phyloP scores from a whole-genome alignment of 1,140 invertebrate species.

The Pachyrhynchus sulphureomaculatus region DNA sequence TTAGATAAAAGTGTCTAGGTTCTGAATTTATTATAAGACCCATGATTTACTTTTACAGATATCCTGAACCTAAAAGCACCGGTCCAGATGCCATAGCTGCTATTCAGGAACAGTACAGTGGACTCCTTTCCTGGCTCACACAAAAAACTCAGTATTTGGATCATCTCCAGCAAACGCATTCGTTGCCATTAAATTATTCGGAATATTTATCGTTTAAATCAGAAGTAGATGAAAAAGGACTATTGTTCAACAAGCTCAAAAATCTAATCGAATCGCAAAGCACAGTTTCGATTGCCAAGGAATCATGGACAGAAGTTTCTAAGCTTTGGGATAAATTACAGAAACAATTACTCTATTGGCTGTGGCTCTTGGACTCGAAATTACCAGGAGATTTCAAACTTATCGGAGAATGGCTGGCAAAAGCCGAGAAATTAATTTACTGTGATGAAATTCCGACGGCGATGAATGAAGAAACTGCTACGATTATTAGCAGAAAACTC shows the following conservation, averaged over 20 bases:
- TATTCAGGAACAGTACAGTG: conserved; percentile 78
- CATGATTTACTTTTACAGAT: too few species aligned
- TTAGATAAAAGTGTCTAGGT: too few species aligned
- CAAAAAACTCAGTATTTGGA: conserved; percentile 72
- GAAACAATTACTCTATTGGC: conserved; percentile 77
- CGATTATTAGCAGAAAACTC: conserved; percentile 81
- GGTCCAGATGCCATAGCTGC: conserved; percentile 69
- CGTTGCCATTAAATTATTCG: conserved; percentile 64
- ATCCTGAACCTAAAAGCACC: conserved; percentile 76
- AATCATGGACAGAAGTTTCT: conserved; percentile 78
- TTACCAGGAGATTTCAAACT: conserved; percentile 81
- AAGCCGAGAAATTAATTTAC: conserved; percentile 79
- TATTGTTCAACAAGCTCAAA: conserved; percentile 70
- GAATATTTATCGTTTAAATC: conserved; percentile 71
- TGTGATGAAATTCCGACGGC: conserved; percentile 79
- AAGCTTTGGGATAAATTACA: conserved; percentile 75
- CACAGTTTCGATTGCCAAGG: conserved; percentile 73
- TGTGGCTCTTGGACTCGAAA: conserved; percentile 79
- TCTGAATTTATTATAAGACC: too few species aligned
- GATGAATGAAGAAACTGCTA: conserved; percentile 84
- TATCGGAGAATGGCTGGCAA: conserved; percentile 86
- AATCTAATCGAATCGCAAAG: conserved; percentile 75
- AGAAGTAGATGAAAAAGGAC: conserved; percentile 69
- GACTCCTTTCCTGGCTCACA: conserved; percentile 77
- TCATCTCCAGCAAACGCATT: conserved; percentile 65